These are phyloP conservation scores for Crotalus adamanteus DNA, from an alignment of 2,797 vertebrate genomes.

Conservation along the genomic window DNA sequence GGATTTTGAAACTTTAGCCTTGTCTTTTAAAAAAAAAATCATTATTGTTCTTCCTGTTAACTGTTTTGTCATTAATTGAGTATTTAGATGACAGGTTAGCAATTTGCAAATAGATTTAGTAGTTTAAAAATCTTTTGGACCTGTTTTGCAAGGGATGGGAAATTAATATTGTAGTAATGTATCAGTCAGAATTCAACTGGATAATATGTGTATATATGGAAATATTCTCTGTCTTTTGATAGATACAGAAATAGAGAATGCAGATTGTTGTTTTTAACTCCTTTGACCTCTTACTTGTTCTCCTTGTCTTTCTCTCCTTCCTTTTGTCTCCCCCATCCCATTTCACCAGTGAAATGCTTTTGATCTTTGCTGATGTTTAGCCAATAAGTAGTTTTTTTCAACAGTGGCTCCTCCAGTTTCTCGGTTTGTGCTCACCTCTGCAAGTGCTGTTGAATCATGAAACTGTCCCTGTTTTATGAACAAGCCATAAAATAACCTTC, in stretches of 20 bases:
- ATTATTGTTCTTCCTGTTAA: neutral
- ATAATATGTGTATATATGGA: neutral
- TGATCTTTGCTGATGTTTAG: neutral
- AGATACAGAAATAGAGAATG: neutral
- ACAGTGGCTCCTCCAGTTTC: neutral
- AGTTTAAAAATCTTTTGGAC: neutral
- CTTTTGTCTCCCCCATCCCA: neutral
- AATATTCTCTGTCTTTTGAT: neutral
- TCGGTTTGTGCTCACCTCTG: neutral
- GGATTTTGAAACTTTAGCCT: neutral
- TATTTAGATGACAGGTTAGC: neutral
- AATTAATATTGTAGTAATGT: neutral
- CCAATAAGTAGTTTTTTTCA: neutral
- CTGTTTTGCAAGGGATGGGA: neutral
- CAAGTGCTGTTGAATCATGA: neutral
- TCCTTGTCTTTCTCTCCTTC: neutral
- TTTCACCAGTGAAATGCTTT: neutral
- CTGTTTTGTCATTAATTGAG: neutral
- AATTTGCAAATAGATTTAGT: neutral
- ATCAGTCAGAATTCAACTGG: neutral
- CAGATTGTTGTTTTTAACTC: neutral
- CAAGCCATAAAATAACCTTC: constrained; percentile 69
- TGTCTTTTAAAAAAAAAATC: neutral
- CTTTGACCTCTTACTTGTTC: neutral
- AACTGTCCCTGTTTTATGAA: constrained; percentile 21